phyloP scores from a whole-genome alignment of 2,888 invertebrate species.

The Meteorus colon region DNA sequence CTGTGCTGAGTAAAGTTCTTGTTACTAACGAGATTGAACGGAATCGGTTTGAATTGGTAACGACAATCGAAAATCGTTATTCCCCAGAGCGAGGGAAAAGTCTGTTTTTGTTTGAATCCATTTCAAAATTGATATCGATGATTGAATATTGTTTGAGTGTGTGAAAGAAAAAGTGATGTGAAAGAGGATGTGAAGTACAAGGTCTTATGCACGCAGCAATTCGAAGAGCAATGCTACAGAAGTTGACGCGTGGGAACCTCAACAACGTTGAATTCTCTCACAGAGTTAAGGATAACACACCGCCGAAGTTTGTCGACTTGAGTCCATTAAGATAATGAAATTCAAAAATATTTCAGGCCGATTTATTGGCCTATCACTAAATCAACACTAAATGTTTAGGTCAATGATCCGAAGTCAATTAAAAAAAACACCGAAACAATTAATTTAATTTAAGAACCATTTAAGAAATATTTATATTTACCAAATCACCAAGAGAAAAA shows the following conservation, averaged over 20 bases:
- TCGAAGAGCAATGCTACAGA: background rate
- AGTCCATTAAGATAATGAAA: slow-evolving; percentile 22
- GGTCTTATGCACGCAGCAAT: background rate
- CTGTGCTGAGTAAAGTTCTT: background rate
- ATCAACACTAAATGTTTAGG: slow-evolving; percentile 16
- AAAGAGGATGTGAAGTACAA: slow-evolving; percentile 4
- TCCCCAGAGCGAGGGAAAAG: too few relatives aligned
- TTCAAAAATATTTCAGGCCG: slow-evolving; percentile 35
- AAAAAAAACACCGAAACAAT: slow-evolving; percentile 24
- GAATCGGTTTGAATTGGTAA: too few relatives aligned
- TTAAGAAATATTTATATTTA: background rate
- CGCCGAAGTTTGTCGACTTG: background rate
- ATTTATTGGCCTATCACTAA: slow-evolving; percentile 25
- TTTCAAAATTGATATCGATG: background rate
- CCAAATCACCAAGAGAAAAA: background rate
- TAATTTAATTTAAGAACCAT: slow-evolving; percentile 35
- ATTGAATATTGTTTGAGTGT: background rate
- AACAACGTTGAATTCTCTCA: background rate
- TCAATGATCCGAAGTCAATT: slow-evolving; percentile 24
- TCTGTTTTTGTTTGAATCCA: too few relatives aligned
- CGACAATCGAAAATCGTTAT: too few relatives aligned
- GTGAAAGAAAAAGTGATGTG: slow-evolving; percentile 22
- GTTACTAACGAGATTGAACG: slow-evolving; percentile 1
- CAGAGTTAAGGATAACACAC: background rate
- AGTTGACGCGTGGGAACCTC: slow-evolving; percentile 10